A percentile compares a stretch with the other conserved stretches of the same genome.
Evolutionary conservation across 2,113 vertebrate species (phyloP).

Genomic region (Lucifuga dentata): DNA sequence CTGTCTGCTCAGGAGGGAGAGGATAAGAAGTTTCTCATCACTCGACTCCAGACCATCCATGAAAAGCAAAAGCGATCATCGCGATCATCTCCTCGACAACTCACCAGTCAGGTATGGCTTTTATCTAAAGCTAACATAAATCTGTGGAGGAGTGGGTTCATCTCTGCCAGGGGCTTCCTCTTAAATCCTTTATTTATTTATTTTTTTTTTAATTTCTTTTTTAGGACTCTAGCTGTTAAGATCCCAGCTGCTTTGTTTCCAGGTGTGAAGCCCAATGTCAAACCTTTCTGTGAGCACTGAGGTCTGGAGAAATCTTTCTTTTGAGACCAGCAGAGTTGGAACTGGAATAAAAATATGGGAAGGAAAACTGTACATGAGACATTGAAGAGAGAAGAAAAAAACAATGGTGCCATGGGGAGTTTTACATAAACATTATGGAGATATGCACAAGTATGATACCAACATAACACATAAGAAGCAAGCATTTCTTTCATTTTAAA

Average conservation of each 20-base stretch:
- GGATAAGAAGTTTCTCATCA: slow-evolving; percentile 92
- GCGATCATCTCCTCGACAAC: slow-evolving; percentile 38
- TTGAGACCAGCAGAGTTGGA: too few relatives aligned
- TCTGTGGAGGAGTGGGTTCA: neutral
- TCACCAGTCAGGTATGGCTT: slow-evolving; percentile 64
- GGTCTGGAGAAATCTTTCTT: neutral
- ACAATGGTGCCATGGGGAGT: too few relatives aligned
- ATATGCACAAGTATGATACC: too few relatives aligned
- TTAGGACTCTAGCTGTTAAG: slow-evolving; percentile 66
- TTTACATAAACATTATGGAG: too few relatives aligned
- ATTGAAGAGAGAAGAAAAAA: too few relatives aligned
- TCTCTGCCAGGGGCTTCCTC: neutral
- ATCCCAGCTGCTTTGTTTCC: neutral
- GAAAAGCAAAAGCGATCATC: slow-evolving; percentile 66
- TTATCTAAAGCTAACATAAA: neutral
- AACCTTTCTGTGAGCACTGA: slow-evolving; percentile 9
- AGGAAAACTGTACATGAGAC: neutral
- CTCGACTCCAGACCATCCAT: slow-evolving; percentile 85
- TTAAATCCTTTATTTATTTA: neutral
- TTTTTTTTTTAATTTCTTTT: neutral
- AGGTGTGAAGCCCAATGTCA: neutral
- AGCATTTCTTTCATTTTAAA: too few relatives aligned
- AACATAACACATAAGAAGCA: too few relatives aligned
- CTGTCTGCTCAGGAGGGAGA: slow-evolving; percentile 86
- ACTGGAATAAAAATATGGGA: slow-evolving; percentile 34